These are phyloP conservation scores for Etia nguti DNA, from an alignment of 2,113 vertebrate genomes.

Conservation along the genomic window DNA sequence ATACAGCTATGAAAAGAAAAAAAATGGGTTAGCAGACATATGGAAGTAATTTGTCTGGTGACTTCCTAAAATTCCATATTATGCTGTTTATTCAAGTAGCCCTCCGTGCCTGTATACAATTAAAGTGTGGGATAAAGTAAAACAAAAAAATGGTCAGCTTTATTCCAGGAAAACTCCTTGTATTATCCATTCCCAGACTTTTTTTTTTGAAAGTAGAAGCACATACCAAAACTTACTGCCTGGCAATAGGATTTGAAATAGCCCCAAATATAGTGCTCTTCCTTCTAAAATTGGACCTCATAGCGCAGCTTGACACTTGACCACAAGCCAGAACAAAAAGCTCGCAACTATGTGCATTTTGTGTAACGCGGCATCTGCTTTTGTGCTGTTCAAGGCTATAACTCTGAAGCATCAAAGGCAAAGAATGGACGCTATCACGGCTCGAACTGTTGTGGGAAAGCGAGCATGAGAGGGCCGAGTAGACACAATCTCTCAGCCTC, in stretches of 20 bases:
- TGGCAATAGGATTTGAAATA: not conserved
- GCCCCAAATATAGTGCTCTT: slow-evolving; percentile 8
- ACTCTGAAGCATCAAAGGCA: slow-evolving; percentile 44
- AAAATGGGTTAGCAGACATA: not conserved
- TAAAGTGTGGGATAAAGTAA: not conserved
- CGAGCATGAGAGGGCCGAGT: not conserved
- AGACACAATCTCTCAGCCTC: not conserved
- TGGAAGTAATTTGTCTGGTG: not conserved
- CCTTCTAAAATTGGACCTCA: slow-evolving; percentile 1
- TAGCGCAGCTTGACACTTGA: slow-evolving; percentile 6
- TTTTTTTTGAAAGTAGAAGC: not conserved
- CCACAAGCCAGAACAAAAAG: slow-evolving; percentile 53
- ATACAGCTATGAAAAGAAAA: not conserved
- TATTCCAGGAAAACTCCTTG: slow-evolving; percentile 11
- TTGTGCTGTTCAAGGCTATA: slow-evolving; percentile 23
- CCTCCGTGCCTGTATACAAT: not conserved
- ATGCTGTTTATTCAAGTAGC: not conserved
- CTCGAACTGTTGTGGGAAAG: not conserved
- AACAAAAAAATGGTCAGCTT: slow-evolving; percentile 34
- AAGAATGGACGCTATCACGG: not conserved
- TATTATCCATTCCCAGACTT: slow-evolving; percentile 2
- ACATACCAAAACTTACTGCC: slow-evolving; percentile 4
- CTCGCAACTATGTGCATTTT: slow-evolving; percentile 12
- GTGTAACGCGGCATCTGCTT: slow-evolving; percentile 37
- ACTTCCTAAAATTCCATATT: not conserved